phyloP scores from a whole-genome alignment of 2,888 invertebrate species.

The Drosophila histrio region DNA sequence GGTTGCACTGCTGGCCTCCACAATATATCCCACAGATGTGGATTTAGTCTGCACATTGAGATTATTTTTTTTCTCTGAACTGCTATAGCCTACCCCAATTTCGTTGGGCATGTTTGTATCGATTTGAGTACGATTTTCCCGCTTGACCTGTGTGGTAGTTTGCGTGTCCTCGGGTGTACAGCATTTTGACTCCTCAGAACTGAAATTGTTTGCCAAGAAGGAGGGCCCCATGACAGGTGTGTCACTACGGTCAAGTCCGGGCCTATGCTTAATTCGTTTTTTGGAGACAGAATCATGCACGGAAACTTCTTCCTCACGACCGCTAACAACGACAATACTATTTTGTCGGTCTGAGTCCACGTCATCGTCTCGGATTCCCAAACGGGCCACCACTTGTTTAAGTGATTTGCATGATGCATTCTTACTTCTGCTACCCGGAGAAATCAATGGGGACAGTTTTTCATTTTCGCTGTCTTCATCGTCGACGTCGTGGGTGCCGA shows the following conservation, averaged over 20 bases:
- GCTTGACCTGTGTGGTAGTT: constrained; percentile 86
- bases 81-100: constrained; percentile 62
- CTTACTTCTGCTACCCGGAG: constrained; percentile 71
- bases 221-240: constrained; percentile 24
- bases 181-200: constrained; percentile 90
- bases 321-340: constrained; percentile 19
- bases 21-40: constrained; percentile 83
- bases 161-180: constrained; percentile 91
- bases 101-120: constrained; percentile 9
- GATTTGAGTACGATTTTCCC: constrained; percentile 25
- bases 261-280: constrained; percentile 30
- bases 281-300: constrained; percentile 44
- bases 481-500: constrained; percentile 68
- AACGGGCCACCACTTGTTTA: constrained; percentile 54
- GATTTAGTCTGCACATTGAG: constrained; percentile 82
- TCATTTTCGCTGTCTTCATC: constrained; percentile 94
- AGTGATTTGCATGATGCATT: constrained; percentile 60
- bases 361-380: constrained; percentile 33
- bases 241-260: constrained; percentile 39
- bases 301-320: constrained; percentile 6
- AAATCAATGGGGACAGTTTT: constrained; percentile 90
- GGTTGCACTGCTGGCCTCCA: constrained; percentile 59
- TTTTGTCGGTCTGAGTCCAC: constrained; percentile 30
- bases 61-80: constrained; percentile 75
- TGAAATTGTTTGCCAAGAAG: constrained; percentile 46